Evolutionary conservation across 2,888 invertebrate genomes (phyloP).

Genomic region (Micoletzkya japonica): DNA sequence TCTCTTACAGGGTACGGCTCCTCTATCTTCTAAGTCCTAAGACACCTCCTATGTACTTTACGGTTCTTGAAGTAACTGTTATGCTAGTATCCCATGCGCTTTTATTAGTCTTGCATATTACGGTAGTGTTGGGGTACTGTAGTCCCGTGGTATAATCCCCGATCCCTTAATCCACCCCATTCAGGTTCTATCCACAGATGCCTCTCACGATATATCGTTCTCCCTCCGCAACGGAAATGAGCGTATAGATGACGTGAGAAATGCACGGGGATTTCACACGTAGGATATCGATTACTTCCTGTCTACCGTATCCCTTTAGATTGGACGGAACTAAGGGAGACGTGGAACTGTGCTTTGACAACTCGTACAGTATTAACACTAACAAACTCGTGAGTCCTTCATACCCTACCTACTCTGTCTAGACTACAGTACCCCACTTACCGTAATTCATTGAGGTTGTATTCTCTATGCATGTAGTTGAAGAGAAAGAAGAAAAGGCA

Average conservation of each 20-base stretch:
- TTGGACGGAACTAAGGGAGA: conserved; percentile 9
- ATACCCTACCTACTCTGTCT: too few relatives aligned
- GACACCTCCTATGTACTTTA: too few relatives aligned
- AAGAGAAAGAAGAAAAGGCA: conserved; percentile 1
- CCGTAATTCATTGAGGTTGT: too few relatives aligned
- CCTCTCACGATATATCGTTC: conserved; percentile 22
- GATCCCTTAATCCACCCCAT: neutral
- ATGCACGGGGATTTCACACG: conserved; percentile 17
- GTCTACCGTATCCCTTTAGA: neutral
- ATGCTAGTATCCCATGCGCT: too few relatives aligned
- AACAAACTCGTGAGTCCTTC: conserved; percentile 29
- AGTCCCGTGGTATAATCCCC: neutral
- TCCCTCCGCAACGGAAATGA: neutral
- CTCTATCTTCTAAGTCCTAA: neutral
- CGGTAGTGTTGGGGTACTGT: neutral
- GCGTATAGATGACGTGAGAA: neutral
- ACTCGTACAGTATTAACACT: conserved; percentile 31
- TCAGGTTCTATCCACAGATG: conserved; percentile 23
- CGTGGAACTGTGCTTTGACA: conserved; percentile 31
- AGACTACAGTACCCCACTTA: too few relatives aligned
- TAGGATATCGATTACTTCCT: neutral
- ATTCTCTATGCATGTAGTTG: conserved; percentile 10
- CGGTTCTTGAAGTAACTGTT: too few relatives aligned
- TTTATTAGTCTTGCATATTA: neutral
- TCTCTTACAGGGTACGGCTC: conserved; percentile 1